Percentiles rank a stretch among this genome's conserved stretches.
Evolutionary conservation across 2,888 invertebrate genomes (phyloP).

Genomic region (Polietes domitor): DNA sequence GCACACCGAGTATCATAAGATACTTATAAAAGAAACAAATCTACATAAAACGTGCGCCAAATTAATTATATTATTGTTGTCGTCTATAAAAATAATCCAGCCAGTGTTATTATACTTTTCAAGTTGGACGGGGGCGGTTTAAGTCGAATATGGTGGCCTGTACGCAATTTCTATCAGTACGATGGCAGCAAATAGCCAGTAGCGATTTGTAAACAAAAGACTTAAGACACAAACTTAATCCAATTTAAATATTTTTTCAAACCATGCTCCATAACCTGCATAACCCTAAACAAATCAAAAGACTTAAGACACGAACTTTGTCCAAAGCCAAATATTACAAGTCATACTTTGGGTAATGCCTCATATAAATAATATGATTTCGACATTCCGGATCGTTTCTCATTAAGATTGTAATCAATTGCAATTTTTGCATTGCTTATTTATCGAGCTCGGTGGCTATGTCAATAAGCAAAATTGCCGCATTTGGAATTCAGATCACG

Average conservation of each 20-base stretch:
- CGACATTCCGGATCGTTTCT: too few species aligned
- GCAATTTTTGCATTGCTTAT: too few species aligned
- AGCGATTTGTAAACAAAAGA: not conserved
- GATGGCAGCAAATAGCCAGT: not conserved
- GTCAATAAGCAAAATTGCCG: too few species aligned
- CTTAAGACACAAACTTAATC: not conserved
- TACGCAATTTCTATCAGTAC: not conserved
- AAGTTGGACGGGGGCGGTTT: not conserved
- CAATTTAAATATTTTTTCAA: too few species aligned
- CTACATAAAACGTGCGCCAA: conserved; percentile 60
- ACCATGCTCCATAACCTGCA: not conserved
- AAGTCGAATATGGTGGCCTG: not conserved
- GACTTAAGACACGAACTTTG: conserved; percentile 8
- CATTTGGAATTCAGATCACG: too few species aligned
- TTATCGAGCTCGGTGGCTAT: too few species aligned
- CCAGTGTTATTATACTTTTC: not conserved
- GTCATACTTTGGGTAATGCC: too few species aligned
- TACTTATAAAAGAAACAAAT: conserved; percentile 27
- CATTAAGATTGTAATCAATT: too few species aligned
- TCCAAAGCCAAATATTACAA: too few species aligned
- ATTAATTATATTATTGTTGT: conserved; percentile 52
- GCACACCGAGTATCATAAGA: conserved; percentile 13
- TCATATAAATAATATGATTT: too few species aligned
- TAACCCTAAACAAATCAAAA: conserved; percentile 3
- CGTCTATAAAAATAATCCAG: not conserved